These are phyloP conservation scores for Salticus scenicus DNA, from an alignment of 2,888 invertebrate genomes.

Conservation along the genomic window DNA sequence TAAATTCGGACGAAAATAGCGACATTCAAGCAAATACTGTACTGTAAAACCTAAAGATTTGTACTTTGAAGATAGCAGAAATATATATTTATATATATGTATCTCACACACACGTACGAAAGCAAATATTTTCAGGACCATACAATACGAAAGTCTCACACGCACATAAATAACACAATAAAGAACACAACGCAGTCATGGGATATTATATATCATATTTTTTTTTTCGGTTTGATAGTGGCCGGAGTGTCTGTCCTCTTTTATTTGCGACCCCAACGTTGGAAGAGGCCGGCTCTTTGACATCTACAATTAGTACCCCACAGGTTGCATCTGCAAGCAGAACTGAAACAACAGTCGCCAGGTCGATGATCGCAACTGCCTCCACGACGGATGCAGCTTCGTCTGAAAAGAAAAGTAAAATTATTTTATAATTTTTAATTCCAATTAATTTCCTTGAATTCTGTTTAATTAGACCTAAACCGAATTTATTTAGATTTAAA, in stretches of 20 bases:
- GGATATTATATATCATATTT: background rate
- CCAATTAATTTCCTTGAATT: too few relatives aligned
- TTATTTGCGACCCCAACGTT: constrained; percentile 74
- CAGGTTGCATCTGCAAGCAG: constrained; percentile 89
- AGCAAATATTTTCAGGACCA: background rate
- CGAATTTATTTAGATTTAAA: too few relatives aligned
- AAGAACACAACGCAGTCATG: background rate
- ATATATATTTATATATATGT: background rate
- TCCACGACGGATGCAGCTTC: constrained; percentile 83
- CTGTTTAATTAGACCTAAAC: too few relatives aligned
- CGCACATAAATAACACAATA: background rate
- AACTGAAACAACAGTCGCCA: constrained; percentile 89
- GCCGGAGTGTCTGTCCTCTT: background rate
- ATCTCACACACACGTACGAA: background rate
- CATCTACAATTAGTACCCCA: constrained; percentile 93
- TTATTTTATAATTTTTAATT: too few relatives aligned
- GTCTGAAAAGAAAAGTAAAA: constrained; percentile 49
- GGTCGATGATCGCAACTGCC: constrained; percentile 90
- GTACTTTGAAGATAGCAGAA: constrained; percentile 9
- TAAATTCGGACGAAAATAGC: too few relatives aligned
- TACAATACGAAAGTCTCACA: background rate
- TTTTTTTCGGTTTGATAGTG: background rate
- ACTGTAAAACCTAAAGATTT: background rate
- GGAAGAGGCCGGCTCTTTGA: constrained; percentile 90
- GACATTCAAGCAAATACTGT: background rate